phyloP scores from a whole-genome alignment of 2,113 vertebrate species.

The Shinisaurus crocodilurus region DNA sequence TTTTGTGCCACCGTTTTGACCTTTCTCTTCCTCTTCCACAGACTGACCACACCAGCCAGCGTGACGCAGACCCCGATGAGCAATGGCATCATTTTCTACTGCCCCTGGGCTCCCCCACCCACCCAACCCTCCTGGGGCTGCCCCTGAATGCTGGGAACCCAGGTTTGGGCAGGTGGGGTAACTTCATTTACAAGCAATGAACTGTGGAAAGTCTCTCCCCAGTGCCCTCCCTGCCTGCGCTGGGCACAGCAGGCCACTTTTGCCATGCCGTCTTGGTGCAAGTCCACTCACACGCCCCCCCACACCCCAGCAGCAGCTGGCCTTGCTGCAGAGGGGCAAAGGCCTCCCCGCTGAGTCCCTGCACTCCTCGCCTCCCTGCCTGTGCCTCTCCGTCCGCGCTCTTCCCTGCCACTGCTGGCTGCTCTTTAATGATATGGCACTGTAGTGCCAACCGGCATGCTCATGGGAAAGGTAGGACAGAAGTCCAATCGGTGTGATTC shows the following conservation, averaged over 20 bases:
- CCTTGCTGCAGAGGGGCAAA: not conserved
- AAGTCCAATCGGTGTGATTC: too few species aligned
- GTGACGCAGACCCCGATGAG: not conserved
- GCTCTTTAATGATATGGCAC: too few species aligned
- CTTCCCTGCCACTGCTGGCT: not conserved
- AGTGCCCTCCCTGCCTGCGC: not conserved
- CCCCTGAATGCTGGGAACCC: not conserved
- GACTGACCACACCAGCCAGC: not conserved
- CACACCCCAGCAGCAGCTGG: not conserved
- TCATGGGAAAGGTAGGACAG: too few species aligned
- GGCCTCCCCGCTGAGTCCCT: not conserved
- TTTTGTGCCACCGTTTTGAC: not conserved
- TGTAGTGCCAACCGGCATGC: not conserved
- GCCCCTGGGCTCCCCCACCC: too few species aligned
- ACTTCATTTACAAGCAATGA: not conserved
- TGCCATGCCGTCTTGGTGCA: too few species aligned
- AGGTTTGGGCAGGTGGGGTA: not conserved
- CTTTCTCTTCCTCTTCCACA: not conserved
- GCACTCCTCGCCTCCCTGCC: not conserved
- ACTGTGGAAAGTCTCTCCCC: too few species aligned
- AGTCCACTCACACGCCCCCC: not conserved
- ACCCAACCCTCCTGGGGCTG: too few species aligned
- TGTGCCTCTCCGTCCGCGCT: not conserved
- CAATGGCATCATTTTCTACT: not conserved
- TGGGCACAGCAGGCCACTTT: not conserved